These are phyloP conservation scores for Sepiola atlantica DNA, from an alignment of 2,888 invertebrate genomes.

Conservation along the genomic window DNA sequence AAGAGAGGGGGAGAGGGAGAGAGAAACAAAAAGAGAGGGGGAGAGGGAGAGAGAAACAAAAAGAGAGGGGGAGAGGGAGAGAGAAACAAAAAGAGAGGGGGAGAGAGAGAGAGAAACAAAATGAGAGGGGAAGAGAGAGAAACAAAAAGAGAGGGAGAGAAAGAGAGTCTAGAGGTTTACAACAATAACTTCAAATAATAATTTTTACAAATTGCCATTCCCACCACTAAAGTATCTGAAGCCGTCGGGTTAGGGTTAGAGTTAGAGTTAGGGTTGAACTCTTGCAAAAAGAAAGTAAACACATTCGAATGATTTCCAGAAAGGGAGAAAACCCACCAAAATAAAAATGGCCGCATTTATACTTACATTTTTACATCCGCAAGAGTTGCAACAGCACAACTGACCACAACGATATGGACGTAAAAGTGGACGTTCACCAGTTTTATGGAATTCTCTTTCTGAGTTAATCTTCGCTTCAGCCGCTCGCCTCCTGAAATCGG, in stretches of 20 bases:
- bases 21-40: no score
- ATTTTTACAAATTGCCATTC: not conserved
- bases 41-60: no score
- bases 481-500: conserved; percentile 60
- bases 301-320: not conserved
- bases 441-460: conserved; percentile 84
- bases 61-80: no score
- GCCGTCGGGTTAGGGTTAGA: no score
- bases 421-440: conserved; percentile 83
- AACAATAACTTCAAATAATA: not conserved
- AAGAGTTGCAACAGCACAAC: conserved; percentile 77
- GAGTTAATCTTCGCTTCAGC: conserved; percentile 67
- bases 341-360: not conserved
- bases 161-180: no score
- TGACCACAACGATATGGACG: conserved; percentile 82
- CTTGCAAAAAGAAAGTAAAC: no score
- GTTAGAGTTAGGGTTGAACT: not conserved
- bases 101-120: no score
- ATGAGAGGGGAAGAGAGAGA: no score
- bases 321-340: not conserved
- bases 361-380: conserved; percentile 63
- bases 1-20: no score
- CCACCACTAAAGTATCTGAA: not conserved
- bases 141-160: no score
- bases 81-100: no score